phyloP scores from a whole-genome alignment of 2,888 invertebrate genomes.

The Drosophila subquinaria region DNA sequence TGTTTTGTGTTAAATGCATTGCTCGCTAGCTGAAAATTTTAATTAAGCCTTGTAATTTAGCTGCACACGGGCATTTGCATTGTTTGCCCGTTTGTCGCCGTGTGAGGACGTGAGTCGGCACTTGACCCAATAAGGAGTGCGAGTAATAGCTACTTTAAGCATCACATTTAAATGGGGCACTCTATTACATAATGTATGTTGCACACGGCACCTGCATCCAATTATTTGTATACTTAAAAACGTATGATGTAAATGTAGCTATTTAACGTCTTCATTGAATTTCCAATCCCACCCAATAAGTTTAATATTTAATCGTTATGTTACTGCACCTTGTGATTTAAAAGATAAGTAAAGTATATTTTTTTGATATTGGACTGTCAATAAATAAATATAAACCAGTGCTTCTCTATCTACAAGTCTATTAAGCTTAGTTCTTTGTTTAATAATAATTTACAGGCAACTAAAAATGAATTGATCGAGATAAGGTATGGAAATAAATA shows the following conservation, averaged over 20 bases:
- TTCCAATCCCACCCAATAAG: conserved; percentile 9
- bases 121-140: conserved; percentile 13
- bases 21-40: conserved; percentile 56
- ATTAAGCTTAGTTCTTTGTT: neutral
- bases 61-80: conserved; percentile 11
- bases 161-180: conserved; percentile 2
- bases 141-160: neutral
- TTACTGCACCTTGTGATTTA: conserved; percentile 26
- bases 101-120: conserved; percentile 6
- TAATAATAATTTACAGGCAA: conserved; percentile 4
- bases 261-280: conserved; percentile 2
- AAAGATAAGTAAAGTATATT: neutral
- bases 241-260: neutral
- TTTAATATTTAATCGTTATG: conserved; percentile 7
- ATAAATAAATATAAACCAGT: conserved; percentile 20
- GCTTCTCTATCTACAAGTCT: neutral
- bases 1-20: conserved; percentile 44
- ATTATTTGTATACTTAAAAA: conserved; percentile 9
- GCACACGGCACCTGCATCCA: conserved; percentile 6
- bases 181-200: conserved; percentile 1
- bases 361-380: conserved; percentile 6
- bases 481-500: neutral
- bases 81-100: conserved; percentile 47
- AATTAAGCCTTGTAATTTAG: conserved; percentile 67
- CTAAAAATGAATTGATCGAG: neutral